Conservation (phyloP, 2,888 invertebrate genomes). For the Liodrosophila aerea region DNA sequence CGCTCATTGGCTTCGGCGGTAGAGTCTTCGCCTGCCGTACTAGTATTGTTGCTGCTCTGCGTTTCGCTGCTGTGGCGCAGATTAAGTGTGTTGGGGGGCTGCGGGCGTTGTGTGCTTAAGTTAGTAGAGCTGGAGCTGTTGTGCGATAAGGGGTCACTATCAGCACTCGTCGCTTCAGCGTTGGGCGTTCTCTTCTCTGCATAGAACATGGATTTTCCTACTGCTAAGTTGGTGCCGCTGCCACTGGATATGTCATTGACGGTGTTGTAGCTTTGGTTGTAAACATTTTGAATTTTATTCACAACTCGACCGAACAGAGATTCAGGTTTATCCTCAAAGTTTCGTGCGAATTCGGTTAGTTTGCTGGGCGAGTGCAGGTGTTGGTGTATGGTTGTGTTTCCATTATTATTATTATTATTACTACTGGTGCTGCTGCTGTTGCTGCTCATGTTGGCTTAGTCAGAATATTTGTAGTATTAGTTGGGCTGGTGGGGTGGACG, state of each 20-base stretch:
- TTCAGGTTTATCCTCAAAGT: constrained; percentile 82
- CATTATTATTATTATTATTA: constrained; percentile 36
- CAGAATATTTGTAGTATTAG: constrained; percentile 30
- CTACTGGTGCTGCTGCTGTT: constrained; percentile 27
- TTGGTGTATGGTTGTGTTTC: constrained; percentile 83
- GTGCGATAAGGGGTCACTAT: no score
- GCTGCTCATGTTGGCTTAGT: constrained; percentile 50
- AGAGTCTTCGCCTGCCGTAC: constrained; percentile 60
- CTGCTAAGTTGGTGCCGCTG: constrained; percentile 44
- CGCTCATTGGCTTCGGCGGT: constrained; percentile 66
- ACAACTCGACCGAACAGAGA: constrained; percentile 81
- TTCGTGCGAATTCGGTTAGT: constrained; percentile 89
- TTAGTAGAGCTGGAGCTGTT: constrained; percentile 53
- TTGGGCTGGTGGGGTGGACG: constrained; percentile 51
- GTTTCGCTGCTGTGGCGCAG: constrained; percentile 41
- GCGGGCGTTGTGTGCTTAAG: constrained; percentile 53
- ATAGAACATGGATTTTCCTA: constrained; percentile 77
- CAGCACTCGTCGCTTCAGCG: constrained; percentile 15
- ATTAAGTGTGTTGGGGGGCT: constrained; percentile 60
- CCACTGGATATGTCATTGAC: constrained; percentile 80
- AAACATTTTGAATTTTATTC: constrained; percentile 82
- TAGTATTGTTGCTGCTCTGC: constrained; percentile 51
- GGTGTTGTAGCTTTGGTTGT: constrained; percentile 82
- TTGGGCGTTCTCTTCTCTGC: constrained; percentile 42
- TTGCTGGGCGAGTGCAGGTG: constrained; percentile 86